These are phyloP conservation scores for Apodemia mormo DNA, from an alignment of 2,888 invertebrate genomes.

Conservation along the genomic window DNA sequence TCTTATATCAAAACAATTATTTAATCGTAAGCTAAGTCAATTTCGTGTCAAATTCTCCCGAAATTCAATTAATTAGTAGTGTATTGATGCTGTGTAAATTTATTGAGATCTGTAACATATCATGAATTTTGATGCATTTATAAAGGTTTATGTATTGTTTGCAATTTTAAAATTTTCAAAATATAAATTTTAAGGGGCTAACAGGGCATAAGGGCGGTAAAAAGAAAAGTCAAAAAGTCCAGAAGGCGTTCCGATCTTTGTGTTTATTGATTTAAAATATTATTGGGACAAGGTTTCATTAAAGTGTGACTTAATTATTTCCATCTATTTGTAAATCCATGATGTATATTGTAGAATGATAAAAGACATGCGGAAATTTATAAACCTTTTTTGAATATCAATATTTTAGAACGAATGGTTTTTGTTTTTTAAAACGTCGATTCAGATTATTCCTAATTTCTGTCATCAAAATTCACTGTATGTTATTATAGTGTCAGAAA, in stretches of 20 bases:
- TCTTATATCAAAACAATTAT: slow-evolving; percentile 33
- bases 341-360: too few relatives aligned
- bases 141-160: not conserved
- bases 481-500: slow-evolving; percentile 27
- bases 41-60: slow-evolving; percentile 81
- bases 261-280: not conserved
- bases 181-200: too few relatives aligned
- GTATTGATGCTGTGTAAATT: slow-evolving; percentile 47
- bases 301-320: not conserved
- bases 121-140: slow-evolving; percentile 49
- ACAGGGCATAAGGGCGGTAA: too few relatives aligned
- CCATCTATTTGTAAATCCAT: not conserved
- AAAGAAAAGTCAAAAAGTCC: too few relatives aligned
- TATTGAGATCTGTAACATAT: slow-evolving; percentile 50
- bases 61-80: slow-evolving; percentile 81
- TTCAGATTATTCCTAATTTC: not conserved
- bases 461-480: slow-evolving; percentile 44
- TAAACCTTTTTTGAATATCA: too few relatives aligned
- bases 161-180: not conserved
- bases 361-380: too few relatives aligned
- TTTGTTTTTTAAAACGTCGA: too few relatives aligned
- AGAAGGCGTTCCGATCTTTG: not conserved
- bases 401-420: too few relatives aligned
- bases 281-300: not conserved
- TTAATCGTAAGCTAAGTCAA: slow-evolving; percentile 71